phyloP scores from a whole-genome alignment of 2,797 vertebrate species.

The Cossypha heuglini region DNA sequence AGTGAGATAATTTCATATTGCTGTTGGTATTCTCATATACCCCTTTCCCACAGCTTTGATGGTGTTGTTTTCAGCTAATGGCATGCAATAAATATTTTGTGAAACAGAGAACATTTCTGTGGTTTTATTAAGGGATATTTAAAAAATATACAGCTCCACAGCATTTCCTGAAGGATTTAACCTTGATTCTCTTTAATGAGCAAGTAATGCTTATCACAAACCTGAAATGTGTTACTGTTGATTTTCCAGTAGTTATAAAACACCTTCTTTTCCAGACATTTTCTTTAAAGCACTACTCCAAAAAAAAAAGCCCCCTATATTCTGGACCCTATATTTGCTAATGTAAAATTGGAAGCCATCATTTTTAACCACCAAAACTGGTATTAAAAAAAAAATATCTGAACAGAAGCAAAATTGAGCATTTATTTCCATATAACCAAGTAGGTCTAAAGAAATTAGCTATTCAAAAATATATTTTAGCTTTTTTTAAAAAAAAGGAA shows the following conservation, averaged over 20 bases:
- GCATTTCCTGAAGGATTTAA: conserved; percentile 40
- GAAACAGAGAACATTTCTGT: conserved; percentile 1
- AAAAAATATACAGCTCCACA: background rate
- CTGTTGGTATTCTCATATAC: background rate
- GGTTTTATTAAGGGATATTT: conserved; percentile 3
- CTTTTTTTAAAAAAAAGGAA: background rate
- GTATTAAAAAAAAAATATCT: background rate
- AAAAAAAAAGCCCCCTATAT: background rate
- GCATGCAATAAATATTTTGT: conserved; percentile 35
- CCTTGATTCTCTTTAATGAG: background rate
- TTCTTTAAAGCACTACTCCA: background rate
- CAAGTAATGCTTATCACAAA: conserved; percentile 13
- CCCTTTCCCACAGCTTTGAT: conserved; percentile 17
- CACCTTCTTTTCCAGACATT: background rate
- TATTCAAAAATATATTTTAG: background rate
- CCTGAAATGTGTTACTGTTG: background rate
- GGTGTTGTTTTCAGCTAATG: conserved; percentile 32
- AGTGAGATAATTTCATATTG: background rate
- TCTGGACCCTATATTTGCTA: background rate
- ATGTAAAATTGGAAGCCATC: background rate
- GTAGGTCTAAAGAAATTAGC: background rate
- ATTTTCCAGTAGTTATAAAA: conserved; percentile 42
- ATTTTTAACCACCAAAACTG: background rate
- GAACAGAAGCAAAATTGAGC: background rate
- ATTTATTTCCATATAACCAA: background rate